phyloP scores from a whole-genome alignment of 2,797 vertebrate genomes.

The Mustela erminea region DNA sequence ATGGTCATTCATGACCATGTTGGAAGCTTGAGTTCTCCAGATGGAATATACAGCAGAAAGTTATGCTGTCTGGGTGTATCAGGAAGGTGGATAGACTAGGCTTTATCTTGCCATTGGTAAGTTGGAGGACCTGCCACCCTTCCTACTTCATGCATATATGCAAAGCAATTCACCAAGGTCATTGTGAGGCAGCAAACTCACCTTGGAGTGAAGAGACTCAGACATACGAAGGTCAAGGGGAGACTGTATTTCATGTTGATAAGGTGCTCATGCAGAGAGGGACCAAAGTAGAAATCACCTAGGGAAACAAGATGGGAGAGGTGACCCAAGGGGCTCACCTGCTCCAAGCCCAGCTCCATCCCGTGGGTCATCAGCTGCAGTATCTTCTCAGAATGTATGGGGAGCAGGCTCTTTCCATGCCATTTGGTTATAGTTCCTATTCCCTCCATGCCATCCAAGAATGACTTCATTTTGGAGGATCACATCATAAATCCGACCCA shows the following conservation, averaged over 20 bases:
- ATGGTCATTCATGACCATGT: not conserved
- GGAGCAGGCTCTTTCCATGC: not conserved
- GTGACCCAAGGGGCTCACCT: fast-evolving
- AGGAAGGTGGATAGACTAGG: not conserved
- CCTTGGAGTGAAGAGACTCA: constrained; percentile 84
- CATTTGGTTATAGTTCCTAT: not conserved
- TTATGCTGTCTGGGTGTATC: too few relatives aligned
- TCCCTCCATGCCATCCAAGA: not conserved
- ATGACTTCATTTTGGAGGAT: not conserved
- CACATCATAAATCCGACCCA: not conserved
- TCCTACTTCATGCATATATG: not conserved
- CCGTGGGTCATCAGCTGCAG: fast-evolving
- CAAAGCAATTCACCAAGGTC: not conserved
- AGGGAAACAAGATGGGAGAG: not conserved
- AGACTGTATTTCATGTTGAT: constrained; percentile 83
- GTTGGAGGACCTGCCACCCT: not conserved
- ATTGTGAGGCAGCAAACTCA: constrained; percentile 67
- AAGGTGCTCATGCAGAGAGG: not conserved
- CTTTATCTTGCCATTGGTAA: not conserved
- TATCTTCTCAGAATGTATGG: fast-evolving
- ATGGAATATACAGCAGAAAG: not conserved
- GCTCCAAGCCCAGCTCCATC: too few relatives aligned
- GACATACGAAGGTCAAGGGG: constrained; percentile 76
- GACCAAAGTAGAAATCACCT: constrained; percentile 4
- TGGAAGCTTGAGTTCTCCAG: not conserved